phyloP scores from a whole-genome alignment of 2,797 vertebrate species.

The Enteromius fasciolatus region DNA sequence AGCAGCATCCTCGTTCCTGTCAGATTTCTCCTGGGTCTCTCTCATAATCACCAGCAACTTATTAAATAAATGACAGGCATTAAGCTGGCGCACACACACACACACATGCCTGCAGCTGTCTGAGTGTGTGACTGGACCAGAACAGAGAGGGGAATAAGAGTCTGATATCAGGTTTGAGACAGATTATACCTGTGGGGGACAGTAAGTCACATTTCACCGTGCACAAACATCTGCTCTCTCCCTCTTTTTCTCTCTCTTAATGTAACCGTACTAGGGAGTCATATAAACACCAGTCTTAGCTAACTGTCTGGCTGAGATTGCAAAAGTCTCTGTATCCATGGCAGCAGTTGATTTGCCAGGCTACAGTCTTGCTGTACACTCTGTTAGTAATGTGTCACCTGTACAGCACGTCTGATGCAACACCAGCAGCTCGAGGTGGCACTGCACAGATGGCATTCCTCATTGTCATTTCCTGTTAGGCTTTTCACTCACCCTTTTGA shows the following conservation, averaged over 20 bases:
- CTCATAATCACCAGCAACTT: conserved; percentile 70
- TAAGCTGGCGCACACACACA: conserved; percentile 9
- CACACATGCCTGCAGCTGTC: conserved; percentile 24
- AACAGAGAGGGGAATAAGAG: conserved; percentile 27
- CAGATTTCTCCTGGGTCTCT: conserved; percentile 63
- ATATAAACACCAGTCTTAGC: conserved; percentile 33
- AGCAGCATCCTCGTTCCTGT: conserved; percentile 59
- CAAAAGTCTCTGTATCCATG: conserved; percentile 42
- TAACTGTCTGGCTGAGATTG: conserved; percentile 31
- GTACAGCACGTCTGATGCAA: conserved; percentile 37
- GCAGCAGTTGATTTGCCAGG: conserved; percentile 23
- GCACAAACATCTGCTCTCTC: conserved; percentile 27
- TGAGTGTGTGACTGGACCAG: conserved; percentile 36
- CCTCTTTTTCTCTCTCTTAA: background rate
- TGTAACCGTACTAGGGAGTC: conserved; percentile 34
- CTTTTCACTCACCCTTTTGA: conserved; percentile 28
- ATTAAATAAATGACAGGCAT: conserved; percentile 65
- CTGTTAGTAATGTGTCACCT: conserved; percentile 39
- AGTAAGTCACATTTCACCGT: conserved; percentile 24
- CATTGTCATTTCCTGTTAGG: conserved; percentile 33
- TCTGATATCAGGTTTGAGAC: conserved; percentile 39
- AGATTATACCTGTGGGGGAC: conserved; percentile 47
- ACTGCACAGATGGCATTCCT: conserved; percentile 4
- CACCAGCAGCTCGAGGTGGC: conserved; percentile 13
- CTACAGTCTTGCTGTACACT: conserved; percentile 16